A percentile compares a stretch with the other conserved stretches of the same genome.
Conservation (phyloP, 2,113 vertebrate genomes). For the Vidua macroura region DNA sequence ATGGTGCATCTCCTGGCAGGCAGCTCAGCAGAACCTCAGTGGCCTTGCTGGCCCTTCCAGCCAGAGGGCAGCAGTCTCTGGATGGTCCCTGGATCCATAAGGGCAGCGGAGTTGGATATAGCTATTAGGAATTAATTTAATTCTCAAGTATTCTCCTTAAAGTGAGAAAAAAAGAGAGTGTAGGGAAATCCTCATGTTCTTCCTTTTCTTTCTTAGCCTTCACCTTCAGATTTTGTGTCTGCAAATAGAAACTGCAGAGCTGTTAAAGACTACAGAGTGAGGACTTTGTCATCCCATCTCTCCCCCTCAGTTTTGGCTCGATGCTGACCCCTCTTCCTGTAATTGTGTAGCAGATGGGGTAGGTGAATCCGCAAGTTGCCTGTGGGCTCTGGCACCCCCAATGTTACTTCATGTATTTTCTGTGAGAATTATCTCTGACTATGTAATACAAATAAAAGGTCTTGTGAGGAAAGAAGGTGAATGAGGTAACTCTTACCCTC, state of each 20-base stretch:
- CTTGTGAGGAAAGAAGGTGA: not conserved
- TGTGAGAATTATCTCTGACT: not conserved
- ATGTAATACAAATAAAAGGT: not conserved
- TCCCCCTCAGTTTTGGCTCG: not conserved
- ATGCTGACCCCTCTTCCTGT: not conserved
- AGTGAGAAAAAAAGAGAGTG: not conserved
- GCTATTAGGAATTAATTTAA: not conserved
- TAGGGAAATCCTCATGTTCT: not conserved
- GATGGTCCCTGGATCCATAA: too few species aligned
- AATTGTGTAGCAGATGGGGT: not conserved
- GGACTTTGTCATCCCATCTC: not conserved
- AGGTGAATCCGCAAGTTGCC: slow-evolving; percentile 1
- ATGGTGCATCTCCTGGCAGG: not conserved
- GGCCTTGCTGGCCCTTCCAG: not conserved
- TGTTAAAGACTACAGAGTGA: not conserved
- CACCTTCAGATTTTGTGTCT: not conserved
- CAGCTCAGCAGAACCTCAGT: not conserved
- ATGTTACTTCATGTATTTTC: not conserved
- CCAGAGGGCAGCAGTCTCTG: not conserved
- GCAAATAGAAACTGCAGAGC: not conserved
- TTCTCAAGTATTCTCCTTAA: not conserved
- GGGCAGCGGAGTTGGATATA: not conserved
- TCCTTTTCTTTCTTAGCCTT: not conserved
- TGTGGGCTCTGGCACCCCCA: not conserved
- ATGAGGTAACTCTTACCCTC: not conserved